Conservation (phyloP, 2,888 invertebrate genomes). For the Stictocephala bisonia region DNA sequence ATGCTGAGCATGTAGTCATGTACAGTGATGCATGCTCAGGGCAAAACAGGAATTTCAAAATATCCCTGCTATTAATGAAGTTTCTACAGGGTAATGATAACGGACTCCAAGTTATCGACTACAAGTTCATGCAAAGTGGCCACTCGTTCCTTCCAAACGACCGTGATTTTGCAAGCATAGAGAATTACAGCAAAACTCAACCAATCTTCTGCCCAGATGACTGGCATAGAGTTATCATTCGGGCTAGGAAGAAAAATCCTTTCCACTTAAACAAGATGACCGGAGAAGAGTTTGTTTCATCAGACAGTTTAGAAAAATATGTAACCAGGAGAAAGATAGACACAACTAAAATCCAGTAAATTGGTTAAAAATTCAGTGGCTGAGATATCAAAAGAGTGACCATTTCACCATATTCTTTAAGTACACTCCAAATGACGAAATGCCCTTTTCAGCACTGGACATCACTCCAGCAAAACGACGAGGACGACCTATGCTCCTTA, state of each 20-base stretch:
- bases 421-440: constrained; percentile 34
- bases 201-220: constrained; percentile 18
- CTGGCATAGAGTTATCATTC: constrained; percentile 14
- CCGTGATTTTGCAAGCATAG: neutral
- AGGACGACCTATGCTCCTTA: constrained; percentile 11
- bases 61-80: neutral
- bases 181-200: neutral
- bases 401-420: constrained; percentile 40
- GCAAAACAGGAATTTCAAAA: neutral
- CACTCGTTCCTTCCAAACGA: neutral
- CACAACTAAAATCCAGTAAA: too few species aligned
- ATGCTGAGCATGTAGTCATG: too few species aligned
- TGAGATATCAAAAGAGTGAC: constrained; percentile 27
- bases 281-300: constrained; percentile 7
- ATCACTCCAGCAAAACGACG: constrained; percentile 19
- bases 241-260: constrained; percentile 17
- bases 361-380: constrained; percentile 37
- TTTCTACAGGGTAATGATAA: too few species aligned
- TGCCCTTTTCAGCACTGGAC: constrained; percentile 24
- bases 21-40: neutral
- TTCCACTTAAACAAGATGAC: constrained; percentile 11
- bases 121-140: constrained; percentile 10
- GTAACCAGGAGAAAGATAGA: constrained; percentile 2
- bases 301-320: constrained; percentile 3
- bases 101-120: neutral